Evolutionary conservation across 2,797 vertebrate species (phyloP), one percentile per base, ranked within the genome.

Genomic region (Mionectes olivaceus): DNA sequence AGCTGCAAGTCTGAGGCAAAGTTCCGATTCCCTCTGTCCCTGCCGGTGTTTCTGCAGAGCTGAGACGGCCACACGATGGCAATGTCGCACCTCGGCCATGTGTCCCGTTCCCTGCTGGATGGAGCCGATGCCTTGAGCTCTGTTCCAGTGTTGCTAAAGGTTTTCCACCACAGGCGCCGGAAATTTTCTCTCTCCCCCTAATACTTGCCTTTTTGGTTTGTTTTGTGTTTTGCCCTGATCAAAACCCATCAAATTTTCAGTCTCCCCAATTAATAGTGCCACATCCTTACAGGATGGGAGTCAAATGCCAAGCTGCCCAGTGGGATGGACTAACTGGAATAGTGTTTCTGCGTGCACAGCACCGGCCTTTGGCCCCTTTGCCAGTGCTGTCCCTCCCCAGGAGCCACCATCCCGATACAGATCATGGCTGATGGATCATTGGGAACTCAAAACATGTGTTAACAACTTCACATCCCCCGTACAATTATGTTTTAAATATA

Each of bases 41-140:
- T 2, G 41, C 17, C 16, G 52, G 21, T 41, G 14, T 19, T 87
- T 47, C 17, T 69, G 83, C 78, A 28, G 46, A 39, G 47, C 6
- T 37, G 37, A n/a, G 70, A 43, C 33, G 82, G 67, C 97, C 98
- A 71, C 95, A 41, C 0, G 97, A 86, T 96, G 98, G 97, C 97
- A 97, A 94, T 80, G 73, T 83, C 94, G 79, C 25, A 68, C 70
- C 27, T 25, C 92, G 64, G 86, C 39, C 44, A 9, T 7, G 11
- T 1, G 7, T 27, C 47, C 4, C 17, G 0, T 11, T 75, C 59
- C 21, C 10, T 9, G 27, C 19, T 4, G 11, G 6, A 12, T 8
- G 1, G 30, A 56, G 32, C 47, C 14, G 9, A 18, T 3, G 22
- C 32, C 41, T 35, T 39, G 52, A 68, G 21, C 41, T 69, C 10